A percentile compares a stretch with the other conserved stretches of the same genome.
phyloP scores from a whole-genome alignment of 92 coral and sea anemone genomes.

The Galaxea fascicularis region DNA sequence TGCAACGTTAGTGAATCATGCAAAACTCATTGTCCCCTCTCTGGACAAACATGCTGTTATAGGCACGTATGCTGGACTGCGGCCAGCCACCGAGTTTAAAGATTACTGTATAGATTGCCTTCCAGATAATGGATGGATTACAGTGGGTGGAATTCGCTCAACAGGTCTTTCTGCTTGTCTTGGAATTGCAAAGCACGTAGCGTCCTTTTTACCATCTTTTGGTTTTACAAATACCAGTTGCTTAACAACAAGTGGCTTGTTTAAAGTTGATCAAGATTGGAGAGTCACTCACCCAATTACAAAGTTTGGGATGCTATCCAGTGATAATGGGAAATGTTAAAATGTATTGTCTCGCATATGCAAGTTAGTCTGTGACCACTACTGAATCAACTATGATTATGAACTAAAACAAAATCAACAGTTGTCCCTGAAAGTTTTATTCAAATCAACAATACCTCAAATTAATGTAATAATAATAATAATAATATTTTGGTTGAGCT shows the following conservation, averaged over 20 bases:
- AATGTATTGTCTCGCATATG: too few relatives aligned
- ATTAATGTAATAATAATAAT: too few relatives aligned
- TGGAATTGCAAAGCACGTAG: constrained; percentile 80
- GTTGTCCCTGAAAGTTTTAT: too few relatives aligned
- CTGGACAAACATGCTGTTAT: constrained; percentile 62
- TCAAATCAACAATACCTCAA: too few relatives aligned
- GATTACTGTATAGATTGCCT: constrained; percentile 79
- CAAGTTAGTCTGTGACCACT: too few relatives aligned
- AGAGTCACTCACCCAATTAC: constrained; percentile 76
- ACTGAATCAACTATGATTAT: too few relatives aligned
- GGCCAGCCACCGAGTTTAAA: constrained; percentile 85
- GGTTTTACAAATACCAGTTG: not conserved
- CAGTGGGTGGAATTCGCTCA: constrained; percentile 87
- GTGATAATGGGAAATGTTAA: not conserved
- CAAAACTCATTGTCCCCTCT: constrained; percentile 60
- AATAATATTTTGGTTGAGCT: too few relatives aligned
- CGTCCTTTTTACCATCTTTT: constrained; percentile 49
- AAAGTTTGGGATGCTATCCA: constrained; percentile 56
- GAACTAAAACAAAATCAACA: too few relatives aligned
- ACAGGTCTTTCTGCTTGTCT: constrained; percentile 87
- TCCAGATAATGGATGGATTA: constrained; percentile 63
- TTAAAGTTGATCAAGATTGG: constrained; percentile 47
- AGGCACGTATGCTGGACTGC: constrained; percentile 82
- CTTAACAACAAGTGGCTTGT: constrained; percentile 8
- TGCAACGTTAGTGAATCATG: constrained; percentile 48